Base-by-base conservation (phyloP, 1,140 invertebrate genomes). In the Micrasema minimum region DNA sequence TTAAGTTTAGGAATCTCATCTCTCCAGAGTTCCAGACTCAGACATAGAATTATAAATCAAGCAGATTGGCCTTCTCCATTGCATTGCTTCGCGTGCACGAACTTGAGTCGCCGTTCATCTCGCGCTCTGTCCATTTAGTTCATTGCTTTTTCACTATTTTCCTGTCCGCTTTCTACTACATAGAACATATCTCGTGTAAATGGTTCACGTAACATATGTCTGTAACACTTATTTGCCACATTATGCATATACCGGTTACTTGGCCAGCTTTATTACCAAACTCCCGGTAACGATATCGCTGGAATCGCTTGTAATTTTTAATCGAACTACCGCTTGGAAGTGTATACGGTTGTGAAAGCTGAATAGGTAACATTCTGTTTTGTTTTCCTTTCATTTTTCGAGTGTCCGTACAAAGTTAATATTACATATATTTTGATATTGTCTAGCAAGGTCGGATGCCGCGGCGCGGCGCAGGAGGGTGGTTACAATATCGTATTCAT, bases 171-270 rank as follows among this genome's bases (percentile, higher is more conserved):
- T 67, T 53, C 65, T 67, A 55, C 65, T 55, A 23, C 48, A 46
- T 35, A 35, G 62, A 65, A 26, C 43, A 37, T 50, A 66, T 66
- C 46, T 38, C 64, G 11, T 38, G 48, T 53, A 48, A 51, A 66
- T 7, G 41, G 46, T 53, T 67, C 55, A 57, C 65, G 50, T 67
- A 67, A 67, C 51, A 31, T 14, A 22, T 41, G 65, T 41, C 18
- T 22, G 65, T 67, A 67, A 67, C 50, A 67, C 48, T 67, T 55
- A 38, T 35, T 66, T 51, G 18, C 35, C 38, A 67, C 64, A 38
- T 67, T 41, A 43, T 57, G 65, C 65, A 67, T 67, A 53, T 57
- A 51, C 48, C 22, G n/a, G 14, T 23, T 46, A 23, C 59, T 31
- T 22, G 35, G 55, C 55, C 55, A 9, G 22, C 12, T 31, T 37